phyloP scores from a whole-genome alignment of 2,797 vertebrate genomes.

The Spheniscus humboldti region DNA sequence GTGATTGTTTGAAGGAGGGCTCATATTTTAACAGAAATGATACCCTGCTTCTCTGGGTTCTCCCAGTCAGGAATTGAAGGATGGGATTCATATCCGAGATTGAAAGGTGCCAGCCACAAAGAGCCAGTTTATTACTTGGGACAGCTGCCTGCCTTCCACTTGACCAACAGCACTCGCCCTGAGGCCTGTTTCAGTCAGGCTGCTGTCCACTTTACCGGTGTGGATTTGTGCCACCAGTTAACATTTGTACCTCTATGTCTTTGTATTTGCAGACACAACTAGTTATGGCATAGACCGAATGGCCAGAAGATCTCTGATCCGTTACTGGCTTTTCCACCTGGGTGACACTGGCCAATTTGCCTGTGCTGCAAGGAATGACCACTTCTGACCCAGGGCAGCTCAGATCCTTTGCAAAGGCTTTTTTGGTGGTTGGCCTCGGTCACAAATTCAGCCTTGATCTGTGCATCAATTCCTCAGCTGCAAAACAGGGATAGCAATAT shows the following conservation, averaged over 20 bases:
- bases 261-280: neutral
- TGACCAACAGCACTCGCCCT: neutral
- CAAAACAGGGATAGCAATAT: neutral
- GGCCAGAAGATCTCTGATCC: neutral
- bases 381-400: neutral
- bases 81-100: slow-evolving; percentile 14
- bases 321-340: neutral
- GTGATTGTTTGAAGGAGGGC: slow-evolving; percentile 41
- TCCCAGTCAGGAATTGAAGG: slow-evolving; percentile 44
- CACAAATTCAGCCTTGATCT: neutral
- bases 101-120: slow-evolving; percentile 14
- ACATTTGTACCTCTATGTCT: neutral
- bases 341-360: neutral
- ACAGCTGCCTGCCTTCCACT: neutral
- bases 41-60: slow-evolving; percentile 23
- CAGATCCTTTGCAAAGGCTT: neutral
- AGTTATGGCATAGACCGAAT: neutral
- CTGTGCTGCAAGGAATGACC: neutral
- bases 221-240: neutral
- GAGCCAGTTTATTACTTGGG: neutral
- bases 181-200: neutral
- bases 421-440: neutral
- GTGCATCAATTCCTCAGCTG: neutral
- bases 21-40: slow-evolving; percentile 48
- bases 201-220: neutral